phyloP scores from a whole-genome alignment of 30 jellyfish, hydroid and myxozoan genomes.

The Calvadosia cruxmelitensis region DNA sequence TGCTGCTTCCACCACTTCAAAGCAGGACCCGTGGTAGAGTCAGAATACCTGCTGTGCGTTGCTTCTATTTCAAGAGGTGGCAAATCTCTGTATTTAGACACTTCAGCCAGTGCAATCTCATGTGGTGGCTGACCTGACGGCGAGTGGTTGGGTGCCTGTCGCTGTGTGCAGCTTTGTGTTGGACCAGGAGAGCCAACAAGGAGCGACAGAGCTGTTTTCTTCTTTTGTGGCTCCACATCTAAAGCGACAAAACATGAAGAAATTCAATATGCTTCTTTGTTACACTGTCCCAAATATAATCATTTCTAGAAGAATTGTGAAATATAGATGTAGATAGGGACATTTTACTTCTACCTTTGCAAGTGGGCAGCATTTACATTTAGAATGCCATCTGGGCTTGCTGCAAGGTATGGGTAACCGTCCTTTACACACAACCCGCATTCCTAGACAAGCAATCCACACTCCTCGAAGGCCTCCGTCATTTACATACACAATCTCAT shows the following conservation, averaged over 20 bases:
- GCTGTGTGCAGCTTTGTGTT: too few species aligned
- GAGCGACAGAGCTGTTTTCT: too few species aligned
- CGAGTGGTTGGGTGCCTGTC: too few species aligned
- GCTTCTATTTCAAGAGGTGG: too few species aligned
- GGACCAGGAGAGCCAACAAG: too few species aligned
- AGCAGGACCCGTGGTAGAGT: conserved; percentile 15
- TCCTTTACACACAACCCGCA: conserved; percentile 10
- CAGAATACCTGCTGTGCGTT: too few species aligned
- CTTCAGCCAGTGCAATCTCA: too few species aligned
- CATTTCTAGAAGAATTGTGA: conserved; percentile 5
- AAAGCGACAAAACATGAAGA: background rate
- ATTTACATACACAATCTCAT: conserved; percentile 6
- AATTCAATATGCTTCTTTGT: conserved; percentile 12
- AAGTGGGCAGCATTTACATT: conserved; percentile 23
- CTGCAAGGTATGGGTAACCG: conserved; percentile 20
- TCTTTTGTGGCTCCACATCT: too few species aligned
- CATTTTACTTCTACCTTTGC: conserved; percentile 15
- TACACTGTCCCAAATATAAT: conserved; percentile 6
- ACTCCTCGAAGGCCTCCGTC: background rate
- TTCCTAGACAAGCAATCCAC: too few species aligned
- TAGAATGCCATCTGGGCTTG: conserved; percentile 36
- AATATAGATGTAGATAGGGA: too few species aligned
- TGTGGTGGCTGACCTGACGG: too few species aligned
- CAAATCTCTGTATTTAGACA: too few species aligned
- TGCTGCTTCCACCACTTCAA: conserved; percentile 40